Percentiles rank a stretch among this genome's conserved stretches.
Evolutionary conservation across 2,113 vertebrate genomes (phyloP).

Genomic region (Anser cygnoides): DNA sequence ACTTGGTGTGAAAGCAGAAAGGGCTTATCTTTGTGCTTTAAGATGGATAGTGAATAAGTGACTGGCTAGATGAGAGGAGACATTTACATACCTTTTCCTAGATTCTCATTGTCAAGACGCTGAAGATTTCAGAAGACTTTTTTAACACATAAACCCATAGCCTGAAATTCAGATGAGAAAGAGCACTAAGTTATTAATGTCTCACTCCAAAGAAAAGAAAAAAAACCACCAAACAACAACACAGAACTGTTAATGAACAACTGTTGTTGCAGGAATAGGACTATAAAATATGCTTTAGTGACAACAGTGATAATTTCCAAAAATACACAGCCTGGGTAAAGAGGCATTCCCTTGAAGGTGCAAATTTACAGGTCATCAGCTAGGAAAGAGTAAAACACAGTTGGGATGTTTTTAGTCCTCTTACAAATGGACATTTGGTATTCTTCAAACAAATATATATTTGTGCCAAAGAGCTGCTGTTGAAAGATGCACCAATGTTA

Average conservation of each 20-base stretch:
- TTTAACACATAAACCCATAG: background rate
- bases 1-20: background rate
- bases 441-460: slow-evolving; percentile 19
- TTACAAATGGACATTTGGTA: slow-evolving; percentile 37
- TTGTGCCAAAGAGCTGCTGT: slow-evolving; percentile 30
- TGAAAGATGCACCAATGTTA: slow-evolving; percentile 14
- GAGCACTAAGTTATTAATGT: background rate
- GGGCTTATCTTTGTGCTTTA: background rate
- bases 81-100: background rate
- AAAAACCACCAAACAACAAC: too few relatives aligned
- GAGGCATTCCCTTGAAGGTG: background rate
- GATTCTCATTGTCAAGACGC: background rate
- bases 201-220: background rate
- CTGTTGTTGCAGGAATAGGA: background rate
- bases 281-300: background rate
- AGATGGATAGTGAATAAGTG: background rate
- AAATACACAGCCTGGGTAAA: background rate
- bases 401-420: background rate
- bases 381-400: background rate
- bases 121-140: background rate
- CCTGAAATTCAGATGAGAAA: background rate
- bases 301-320: background rate
- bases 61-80: background rate
- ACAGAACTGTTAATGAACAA: background rate
- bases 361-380: background rate